phyloP scores from a whole-genome alignment of 1,140 invertebrate species.

The Pantala flavescens region DNA sequence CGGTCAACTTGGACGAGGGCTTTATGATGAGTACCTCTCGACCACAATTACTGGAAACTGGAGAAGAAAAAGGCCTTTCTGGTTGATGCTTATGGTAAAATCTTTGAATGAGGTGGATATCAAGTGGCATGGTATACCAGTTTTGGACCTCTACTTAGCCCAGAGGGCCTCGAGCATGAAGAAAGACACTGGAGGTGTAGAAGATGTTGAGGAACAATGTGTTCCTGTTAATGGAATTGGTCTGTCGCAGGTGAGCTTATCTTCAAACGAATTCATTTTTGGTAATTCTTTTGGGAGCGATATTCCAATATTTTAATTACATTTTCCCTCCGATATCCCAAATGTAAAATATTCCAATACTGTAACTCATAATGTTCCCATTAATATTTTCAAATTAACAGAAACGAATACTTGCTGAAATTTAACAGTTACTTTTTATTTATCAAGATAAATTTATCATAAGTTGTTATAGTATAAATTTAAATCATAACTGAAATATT shows the following conservation, averaged over 20 bases:
- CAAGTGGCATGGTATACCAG: conserved; percentile 40
- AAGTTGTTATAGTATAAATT: no score
- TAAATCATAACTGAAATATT: no score
- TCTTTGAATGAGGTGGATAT: conserved; percentile 43
- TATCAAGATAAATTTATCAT: no score
- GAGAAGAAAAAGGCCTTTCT: conserved; percentile 44
- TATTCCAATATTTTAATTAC: no score
- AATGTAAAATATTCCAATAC: no score
- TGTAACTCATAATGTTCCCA: no score
- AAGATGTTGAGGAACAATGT: conserved; percentile 46
- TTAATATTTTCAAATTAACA: no score
- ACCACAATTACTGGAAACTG: conserved; percentile 44
- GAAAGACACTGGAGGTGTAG: conserved; percentile 43
- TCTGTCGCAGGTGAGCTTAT: conserved; percentile 37
- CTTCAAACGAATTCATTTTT: no score
- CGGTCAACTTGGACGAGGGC: conserved; percentile 38
- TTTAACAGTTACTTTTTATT: no score
- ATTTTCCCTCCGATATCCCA: no score
- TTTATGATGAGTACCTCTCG: conserved; percentile 42
- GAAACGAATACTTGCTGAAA: no score
- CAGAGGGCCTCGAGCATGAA: conserved; percentile 39
- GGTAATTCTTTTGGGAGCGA: no score
- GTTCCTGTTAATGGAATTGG: conserved; percentile 44
- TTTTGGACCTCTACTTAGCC: conserved; percentile 44
- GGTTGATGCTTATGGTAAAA: conserved; percentile 48